phyloP scores from a whole-genome alignment of 2,888 invertebrate genomes.

The Synanthedon tipuliformis region DNA sequence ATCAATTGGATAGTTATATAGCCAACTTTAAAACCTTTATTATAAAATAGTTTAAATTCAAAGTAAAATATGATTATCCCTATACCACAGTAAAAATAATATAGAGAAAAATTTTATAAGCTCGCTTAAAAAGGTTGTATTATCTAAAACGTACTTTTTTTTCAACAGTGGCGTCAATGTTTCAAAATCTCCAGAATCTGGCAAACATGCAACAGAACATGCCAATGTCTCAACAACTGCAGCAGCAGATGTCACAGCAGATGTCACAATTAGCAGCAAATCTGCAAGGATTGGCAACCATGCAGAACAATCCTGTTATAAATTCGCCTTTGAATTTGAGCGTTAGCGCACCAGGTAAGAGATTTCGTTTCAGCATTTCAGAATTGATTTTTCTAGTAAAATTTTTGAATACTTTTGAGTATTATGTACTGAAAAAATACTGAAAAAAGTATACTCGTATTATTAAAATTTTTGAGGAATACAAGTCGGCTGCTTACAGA shows the following conservation, averaged over 20 bases:
- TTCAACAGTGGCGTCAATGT: constrained; percentile 77
- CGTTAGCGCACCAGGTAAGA: constrained; percentile 72
- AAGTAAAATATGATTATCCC: too few species aligned
- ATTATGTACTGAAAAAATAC: too few species aligned
- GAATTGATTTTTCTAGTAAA: too few species aligned
- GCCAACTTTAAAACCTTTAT: too few species aligned
- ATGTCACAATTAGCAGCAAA: constrained; percentile 71
- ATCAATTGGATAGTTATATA: too few species aligned
- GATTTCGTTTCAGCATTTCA: too few species aligned
- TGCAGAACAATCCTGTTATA: constrained; percentile 78
- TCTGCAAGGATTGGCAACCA: constrained; percentile 82
- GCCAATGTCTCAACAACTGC: constrained; percentile 64
- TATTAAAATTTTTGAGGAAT: too few species aligned
- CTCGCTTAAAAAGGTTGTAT: background rate
- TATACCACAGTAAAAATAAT: too few species aligned
- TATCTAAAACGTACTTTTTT: constrained; percentile 4
- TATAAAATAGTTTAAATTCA: too few species aligned
- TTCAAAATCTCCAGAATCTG: constrained; percentile 67
- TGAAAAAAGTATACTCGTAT: too few species aligned
- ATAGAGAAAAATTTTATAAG: background rate
- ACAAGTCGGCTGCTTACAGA: too few species aligned
- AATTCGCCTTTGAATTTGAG: constrained; percentile 87
- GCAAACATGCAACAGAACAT: constrained; percentile 67
- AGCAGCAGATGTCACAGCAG: constrained; percentile 71
- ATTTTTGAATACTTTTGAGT: too few species aligned